Evolutionary conservation across 2,113 vertebrate genomes (phyloP).

Genomic region (Psittacula cyanocephala): DNA sequence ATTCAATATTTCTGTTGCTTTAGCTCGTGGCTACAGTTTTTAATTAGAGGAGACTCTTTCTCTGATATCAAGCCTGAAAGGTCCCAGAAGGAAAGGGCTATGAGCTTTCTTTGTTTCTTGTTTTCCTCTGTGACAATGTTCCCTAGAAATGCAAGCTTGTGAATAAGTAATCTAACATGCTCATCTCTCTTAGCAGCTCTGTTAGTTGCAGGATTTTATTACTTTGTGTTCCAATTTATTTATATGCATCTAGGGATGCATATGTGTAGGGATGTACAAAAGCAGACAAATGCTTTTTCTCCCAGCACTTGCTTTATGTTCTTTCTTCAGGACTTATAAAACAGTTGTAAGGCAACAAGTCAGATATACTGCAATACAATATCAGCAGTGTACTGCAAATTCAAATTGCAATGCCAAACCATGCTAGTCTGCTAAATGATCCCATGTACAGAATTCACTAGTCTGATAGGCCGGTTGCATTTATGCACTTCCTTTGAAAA

Average conservation of each 20-base stretch:
- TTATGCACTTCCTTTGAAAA: not conserved
- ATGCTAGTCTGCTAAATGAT: not conserved
- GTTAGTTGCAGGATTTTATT: not conserved
- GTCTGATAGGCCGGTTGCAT: not conserved
- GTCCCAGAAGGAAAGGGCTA: not conserved
- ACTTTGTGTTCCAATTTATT: not conserved
- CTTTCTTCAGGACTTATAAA: not conserved
- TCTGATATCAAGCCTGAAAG: not conserved
- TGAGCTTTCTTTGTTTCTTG: not conserved
- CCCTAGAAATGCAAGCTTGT: not conserved
- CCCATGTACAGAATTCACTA: rapidly evolving
- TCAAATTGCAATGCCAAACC: not conserved
- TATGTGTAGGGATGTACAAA: not conserved
- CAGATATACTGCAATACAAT: not conserved
- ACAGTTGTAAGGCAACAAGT: not conserved
- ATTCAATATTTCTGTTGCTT: not conserved
- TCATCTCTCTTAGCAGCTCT: not conserved
- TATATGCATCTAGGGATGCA: not conserved
- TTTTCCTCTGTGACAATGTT: not conserved
- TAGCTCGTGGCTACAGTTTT: not conserved
- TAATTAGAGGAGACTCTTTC: not conserved
- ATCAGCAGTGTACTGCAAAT: not conserved
- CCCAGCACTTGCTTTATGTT: not conserved
- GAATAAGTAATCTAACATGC: not conserved
- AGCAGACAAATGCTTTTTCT: not conserved